Conservation (phyloP, 2,888 invertebrate species). For the Stramonita haemastoma region DNA sequence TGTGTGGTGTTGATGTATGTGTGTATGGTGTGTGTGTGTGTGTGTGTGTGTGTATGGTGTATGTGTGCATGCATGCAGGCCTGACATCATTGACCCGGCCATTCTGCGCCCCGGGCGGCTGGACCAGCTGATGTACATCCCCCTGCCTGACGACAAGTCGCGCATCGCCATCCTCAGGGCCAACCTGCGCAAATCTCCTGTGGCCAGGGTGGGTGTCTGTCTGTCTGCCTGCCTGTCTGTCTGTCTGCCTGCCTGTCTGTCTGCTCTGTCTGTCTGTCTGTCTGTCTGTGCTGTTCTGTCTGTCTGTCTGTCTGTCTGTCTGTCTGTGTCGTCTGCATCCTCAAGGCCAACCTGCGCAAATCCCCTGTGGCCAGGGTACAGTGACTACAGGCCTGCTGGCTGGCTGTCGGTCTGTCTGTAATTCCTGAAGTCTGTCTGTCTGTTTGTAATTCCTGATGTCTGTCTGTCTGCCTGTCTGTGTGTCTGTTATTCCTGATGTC, state of each 20-base stretch:
- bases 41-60: no score
- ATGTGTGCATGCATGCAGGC: constrained; percentile 77
- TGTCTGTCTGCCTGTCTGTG: no score
- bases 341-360: constrained; percentile 96
- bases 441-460: no score
- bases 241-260: no score
- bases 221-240: no score
- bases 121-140: constrained; percentile 99
- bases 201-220: constrained; percentile 88
- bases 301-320: not conserved
- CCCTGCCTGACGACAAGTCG: constrained; percentile 98
- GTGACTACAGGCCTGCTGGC: no score
- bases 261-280: no score
- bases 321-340: constrained; percentile 82
- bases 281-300: no score
- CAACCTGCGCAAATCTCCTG: constrained; percentile 96
- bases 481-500: no score
- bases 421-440: no score
- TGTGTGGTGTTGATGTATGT: not conserved
- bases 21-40: not conserved
- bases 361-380: constrained; percentile 95
- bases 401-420: no score
- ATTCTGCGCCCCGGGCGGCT: constrained; percentile 98
- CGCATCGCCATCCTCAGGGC: constrained; percentile 97
- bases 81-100: constrained; percentile 99